These are phyloP conservation scores for Halictus rubicundus DNA, from an alignment of 1,140 invertebrate species.

Conservation along the genomic window DNA sequence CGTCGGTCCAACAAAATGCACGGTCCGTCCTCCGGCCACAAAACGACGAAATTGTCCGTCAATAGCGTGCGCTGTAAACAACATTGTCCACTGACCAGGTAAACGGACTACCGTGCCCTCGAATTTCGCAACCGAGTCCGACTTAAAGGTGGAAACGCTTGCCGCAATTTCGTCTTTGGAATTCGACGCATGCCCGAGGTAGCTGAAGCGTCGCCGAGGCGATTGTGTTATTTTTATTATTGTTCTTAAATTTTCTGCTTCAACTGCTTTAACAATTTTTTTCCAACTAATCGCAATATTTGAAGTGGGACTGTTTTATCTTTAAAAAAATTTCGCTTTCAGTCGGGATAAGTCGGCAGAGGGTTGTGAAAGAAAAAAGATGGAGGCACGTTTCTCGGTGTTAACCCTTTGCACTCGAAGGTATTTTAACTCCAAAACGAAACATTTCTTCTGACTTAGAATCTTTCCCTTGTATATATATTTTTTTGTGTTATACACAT, in stretches of 20 bases:
- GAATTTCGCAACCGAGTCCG: slow-evolving; percentile 63
- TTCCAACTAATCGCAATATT: no score
- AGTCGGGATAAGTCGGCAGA: no score
- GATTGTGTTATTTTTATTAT: neutral
- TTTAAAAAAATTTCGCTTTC: no score
- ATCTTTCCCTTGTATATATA: no score
- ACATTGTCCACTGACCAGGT: slow-evolving; percentile 40
- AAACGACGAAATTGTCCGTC: neutral
- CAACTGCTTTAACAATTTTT: no score
- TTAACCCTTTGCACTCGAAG: no score
- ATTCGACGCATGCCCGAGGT: neutral
- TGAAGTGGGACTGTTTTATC: no score
- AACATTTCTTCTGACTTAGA: no score
- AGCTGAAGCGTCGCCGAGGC: neutral
- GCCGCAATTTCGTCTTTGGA: neutral
- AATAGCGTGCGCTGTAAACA: neutral
- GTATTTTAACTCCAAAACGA: no score
- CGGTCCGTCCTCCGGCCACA: neutral
- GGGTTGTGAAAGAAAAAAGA: neutral
- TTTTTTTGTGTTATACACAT: no score
- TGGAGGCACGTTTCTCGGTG: neutral
- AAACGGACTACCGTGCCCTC: slow-evolving; percentile 48
- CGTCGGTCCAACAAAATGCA: neutral
- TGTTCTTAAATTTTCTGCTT: no score
- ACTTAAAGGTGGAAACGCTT: slow-evolving; percentile 37